phyloP scores from a whole-genome alignment of 2,797 vertebrate genomes.

The Schizothorax lantsangensis region DNA sequence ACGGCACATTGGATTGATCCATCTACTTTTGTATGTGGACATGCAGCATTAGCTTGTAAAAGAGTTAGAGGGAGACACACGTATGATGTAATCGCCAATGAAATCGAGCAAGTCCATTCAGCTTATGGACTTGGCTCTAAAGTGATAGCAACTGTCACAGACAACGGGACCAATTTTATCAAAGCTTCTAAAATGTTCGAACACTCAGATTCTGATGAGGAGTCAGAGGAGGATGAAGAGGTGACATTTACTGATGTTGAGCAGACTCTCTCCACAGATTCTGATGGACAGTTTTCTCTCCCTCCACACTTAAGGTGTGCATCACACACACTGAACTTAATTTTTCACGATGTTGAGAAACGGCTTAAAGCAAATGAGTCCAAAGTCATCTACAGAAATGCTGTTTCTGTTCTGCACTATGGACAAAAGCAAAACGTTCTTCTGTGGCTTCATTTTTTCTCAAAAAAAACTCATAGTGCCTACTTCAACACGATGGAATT shows the following conservation, averaged over 20 bases:
- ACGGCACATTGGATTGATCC: constrained; percentile 4
- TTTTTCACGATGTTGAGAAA: constrained; percentile 4
- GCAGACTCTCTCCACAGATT: not conserved
- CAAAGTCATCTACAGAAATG: constrained; percentile 11
- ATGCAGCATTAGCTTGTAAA: not conserved
- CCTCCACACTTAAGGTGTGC: constrained; percentile 12
- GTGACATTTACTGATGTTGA: constrained; percentile 7
- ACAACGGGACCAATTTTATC: not conserved
- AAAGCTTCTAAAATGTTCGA: not conserved
- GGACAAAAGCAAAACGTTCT: too few relatives aligned
- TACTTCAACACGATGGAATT: constrained; percentile 8
- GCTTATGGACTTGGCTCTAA: not conserved
- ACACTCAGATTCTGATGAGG: constrained; percentile 6
- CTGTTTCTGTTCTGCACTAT: too few relatives aligned
- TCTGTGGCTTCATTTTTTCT: too few relatives aligned
- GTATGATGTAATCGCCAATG: not conserved
- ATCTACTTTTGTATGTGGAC: not conserved
- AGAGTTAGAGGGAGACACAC: not conserved
- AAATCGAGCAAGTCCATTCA: constrained; percentile 4
- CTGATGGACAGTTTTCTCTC: constrained; percentile 12
- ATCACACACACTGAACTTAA: not conserved
- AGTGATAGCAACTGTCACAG: not conserved
- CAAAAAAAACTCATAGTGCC: too few relatives aligned
- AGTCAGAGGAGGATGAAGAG: not conserved
- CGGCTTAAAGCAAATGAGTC: not conserved